Base-by-base conservation (phyloP, 1,140 invertebrate species). In the Drosophila repletoides region DNA sequence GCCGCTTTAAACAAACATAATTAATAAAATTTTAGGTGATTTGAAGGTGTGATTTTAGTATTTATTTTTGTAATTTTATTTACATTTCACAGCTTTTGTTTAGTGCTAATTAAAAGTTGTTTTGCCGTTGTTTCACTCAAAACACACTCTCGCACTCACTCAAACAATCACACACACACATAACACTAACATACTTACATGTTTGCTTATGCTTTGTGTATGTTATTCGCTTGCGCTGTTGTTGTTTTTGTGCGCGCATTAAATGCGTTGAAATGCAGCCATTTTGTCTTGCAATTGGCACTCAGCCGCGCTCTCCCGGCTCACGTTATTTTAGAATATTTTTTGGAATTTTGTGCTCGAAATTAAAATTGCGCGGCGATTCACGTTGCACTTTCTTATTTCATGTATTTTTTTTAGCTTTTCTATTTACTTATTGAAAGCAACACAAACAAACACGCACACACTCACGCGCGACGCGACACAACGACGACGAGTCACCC, bases 191-290 rank as follows among this genome's bases (percentile, higher is more conserved):
- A 49, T 56, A 69, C 66, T 69, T 69, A 69, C 66, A 69, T 64
- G 51, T 65, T 69, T 69, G 31, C 45, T 49, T 70, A 52, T 53
- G 55, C 48, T 69, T 67, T 77, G 63, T 80, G 61, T 72, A 69
- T 72, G 65, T 49, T 80, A 49, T 71, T 80, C 76, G 70, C 59
- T 40, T 48, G 28, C 49, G 55, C 38, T 49, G 56, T 72, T 74
- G 34, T 45, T 55, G 58, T 64, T 69, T 48, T 75, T 63, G 76
- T 69, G 58, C 61, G 74, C 65, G 75, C 70, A 76, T 80, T 80
- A 80, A 80, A 81, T 80, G 76, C 76, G 72, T 81, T 81, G 76
- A 80, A 76, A 81, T 81, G 77, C 76, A 81, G 76, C 76, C 76
- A 81, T 81, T 81, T 81, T 80, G 76, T 80, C 76, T 81, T 79